Percentiles rank a stretch among this genome's conserved stretches.
Conservation (phyloP, 2,888 invertebrate genomes). For the Drosophila anomalata region DNA sequence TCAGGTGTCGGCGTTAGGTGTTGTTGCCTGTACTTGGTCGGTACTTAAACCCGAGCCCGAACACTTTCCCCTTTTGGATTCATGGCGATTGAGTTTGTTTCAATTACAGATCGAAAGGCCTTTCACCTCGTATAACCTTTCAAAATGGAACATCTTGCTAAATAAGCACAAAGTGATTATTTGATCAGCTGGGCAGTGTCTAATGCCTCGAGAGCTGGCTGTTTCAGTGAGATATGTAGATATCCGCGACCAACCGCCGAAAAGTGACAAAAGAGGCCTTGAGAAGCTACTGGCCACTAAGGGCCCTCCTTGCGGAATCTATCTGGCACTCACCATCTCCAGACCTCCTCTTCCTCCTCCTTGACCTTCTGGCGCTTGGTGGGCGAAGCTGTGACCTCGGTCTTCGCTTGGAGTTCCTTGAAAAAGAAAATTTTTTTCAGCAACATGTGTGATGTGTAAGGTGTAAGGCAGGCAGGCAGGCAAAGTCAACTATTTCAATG, state of each 20-base stretch:
- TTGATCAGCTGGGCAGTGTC: neutral
- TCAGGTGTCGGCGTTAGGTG: slow-evolving; percentile 2
- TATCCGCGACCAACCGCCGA: too few species aligned
- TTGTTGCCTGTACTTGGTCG: slow-evolving; percentile 1
- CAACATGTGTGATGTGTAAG: neutral
- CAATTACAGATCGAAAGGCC: slow-evolving; percentile 5
- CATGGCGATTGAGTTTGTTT: neutral
- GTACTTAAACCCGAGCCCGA: neutral
- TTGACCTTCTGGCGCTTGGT: slow-evolving; percentile 89
- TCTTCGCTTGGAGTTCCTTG: slow-evolving; percentile 59
- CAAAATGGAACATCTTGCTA: neutral
- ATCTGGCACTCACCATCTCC: slow-evolving; percentile 91
- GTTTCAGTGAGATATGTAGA: too few species aligned
- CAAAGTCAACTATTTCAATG: neutral
- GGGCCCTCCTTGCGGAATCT: too few species aligned
- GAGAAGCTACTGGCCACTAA: too few species aligned
- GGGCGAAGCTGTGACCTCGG: slow-evolving; percentile 83
- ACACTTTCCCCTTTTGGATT: neutral
- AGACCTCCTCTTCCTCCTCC: slow-evolving; percentile 92
- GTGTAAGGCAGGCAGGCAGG: too few species aligned
- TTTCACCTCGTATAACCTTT: slow-evolving; percentile 21
- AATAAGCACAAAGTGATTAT: neutral
- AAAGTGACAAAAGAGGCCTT: too few species aligned
- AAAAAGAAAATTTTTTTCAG: neutral
- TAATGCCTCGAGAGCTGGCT: too few species aligned